Conservation (phyloP, 2,797 vertebrate genomes). For the Phalanger gymnotis region DNA sequence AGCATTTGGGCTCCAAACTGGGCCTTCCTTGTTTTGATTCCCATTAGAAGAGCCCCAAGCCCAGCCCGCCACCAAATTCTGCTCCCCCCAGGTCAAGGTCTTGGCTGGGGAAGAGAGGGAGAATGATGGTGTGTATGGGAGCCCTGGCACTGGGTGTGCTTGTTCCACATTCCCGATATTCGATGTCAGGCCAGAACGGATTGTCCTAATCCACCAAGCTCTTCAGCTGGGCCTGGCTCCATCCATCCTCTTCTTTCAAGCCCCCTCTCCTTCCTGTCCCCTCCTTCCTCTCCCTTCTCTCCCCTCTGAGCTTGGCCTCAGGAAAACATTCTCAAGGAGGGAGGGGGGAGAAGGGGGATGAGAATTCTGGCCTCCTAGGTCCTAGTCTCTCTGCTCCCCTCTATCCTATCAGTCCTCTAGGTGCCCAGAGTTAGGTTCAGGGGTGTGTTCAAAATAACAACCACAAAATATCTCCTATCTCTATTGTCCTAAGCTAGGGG, state of each 20-base stretch:
- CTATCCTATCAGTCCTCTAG: background rate
- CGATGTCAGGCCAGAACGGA: slow-evolving; percentile 86
- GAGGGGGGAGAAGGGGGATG: background rate
- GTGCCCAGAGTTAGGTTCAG: background rate
- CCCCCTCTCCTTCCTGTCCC: background rate
- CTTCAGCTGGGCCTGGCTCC: slow-evolving; percentile 48
- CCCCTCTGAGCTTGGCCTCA: background rate
- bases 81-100: background rate
- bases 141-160: slow-evolving; percentile 60
- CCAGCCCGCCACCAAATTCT: background rate
- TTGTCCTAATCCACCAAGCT: slow-evolving; percentile 84
- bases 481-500: background rate
- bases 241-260: background rate
- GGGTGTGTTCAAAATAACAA: background rate
- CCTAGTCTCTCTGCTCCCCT: background rate
- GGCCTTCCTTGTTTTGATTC: background rate
- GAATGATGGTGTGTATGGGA: background rate
- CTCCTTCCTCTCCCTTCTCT: background rate
- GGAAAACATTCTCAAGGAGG: background rate
- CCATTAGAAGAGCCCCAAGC: background rate
- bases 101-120: background rate
- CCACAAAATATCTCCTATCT: background rate
- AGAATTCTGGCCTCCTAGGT: background rate
- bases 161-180: slow-evolving; percentile 85
- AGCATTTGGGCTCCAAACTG: background rate